A percentile compares a stretch with the other conserved stretches of the same genome.
phyloP scores from a whole-genome alignment of 2,888 invertebrate genomes.

The Temnothorax ravouxi region DNA sequence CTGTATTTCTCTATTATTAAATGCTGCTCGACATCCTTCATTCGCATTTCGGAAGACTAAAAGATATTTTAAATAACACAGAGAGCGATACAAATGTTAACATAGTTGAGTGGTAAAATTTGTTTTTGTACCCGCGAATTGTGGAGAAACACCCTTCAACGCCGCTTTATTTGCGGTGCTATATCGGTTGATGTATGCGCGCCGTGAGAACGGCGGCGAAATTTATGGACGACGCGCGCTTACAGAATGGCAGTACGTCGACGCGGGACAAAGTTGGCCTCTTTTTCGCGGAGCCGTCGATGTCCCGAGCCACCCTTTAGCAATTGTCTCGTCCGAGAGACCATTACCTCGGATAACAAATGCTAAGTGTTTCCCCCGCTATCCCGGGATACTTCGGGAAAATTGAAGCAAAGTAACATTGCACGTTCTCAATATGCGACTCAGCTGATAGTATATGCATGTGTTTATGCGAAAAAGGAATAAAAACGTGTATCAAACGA shows the following conservation, averaged over 20 bases:
- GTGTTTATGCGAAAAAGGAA: constrained; percentile 62
- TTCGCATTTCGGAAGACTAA: not conserved
- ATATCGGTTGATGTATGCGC: constrained; percentile 51
- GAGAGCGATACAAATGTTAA: constrained; percentile 9
- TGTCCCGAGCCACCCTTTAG: constrained; percentile 70
- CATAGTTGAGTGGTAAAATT: constrained; percentile 40
- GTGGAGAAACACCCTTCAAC: constrained; percentile 37
- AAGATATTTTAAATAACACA: constrained; percentile 12
- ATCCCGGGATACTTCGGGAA: constrained; percentile 70
- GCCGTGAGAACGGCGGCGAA: constrained; percentile 35
- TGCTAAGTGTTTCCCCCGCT: constrained; percentile 78
- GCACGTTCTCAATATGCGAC: constrained; percentile 58
- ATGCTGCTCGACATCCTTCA: not conserved
- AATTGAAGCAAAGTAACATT: constrained; percentile 68
- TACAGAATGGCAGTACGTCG: constrained; percentile 54
- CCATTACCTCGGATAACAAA: constrained; percentile 77
- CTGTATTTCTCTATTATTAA: not conserved
- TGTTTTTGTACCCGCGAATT: constrained; percentile 47
- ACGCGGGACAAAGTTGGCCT: constrained; percentile 61
- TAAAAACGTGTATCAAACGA: constrained; percentile 43
- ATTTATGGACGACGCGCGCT: constrained; percentile 60
- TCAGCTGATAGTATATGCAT: constrained; percentile 36
- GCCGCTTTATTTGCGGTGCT: constrained; percentile 49
- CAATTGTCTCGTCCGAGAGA: constrained; percentile 72
- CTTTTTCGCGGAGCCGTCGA: constrained; percentile 56